Evolutionary conservation across 1,140 invertebrate species (phyloP), one percentile per base, ranked within the genome.

Genomic region (Arion vulgaris): DNA sequence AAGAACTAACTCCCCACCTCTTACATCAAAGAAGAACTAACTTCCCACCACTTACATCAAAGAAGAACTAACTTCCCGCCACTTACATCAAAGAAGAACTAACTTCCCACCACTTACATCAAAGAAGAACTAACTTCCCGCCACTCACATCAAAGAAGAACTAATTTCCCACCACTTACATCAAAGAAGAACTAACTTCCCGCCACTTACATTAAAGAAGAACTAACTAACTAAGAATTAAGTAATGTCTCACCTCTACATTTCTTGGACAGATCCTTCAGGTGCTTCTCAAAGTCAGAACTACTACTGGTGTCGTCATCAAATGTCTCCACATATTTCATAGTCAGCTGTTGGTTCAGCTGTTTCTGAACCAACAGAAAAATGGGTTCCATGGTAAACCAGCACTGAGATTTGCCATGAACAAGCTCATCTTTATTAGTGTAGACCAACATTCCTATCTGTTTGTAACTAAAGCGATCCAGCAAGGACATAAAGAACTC

Each of bases 361-460:
- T 45, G 62, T 23, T 71, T 71, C n/a, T 19, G 5, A 39, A 32
- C 15, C 15, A 71, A 17, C 38, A 71, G 38, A 74, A 80, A 86
- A 39, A 86, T 76, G 7, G 85, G 81, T 53, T 89, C 84, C 62
- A 87, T 82, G 19, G 62, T 32, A 73, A 89, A 89, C 34, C 78
- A 87, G 57, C 86, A 89, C 7, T 84, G 75, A 0, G 85, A 85
- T 32, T 76, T 83, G 0, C 74, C 74, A 19, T 80, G 39, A 11
- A 7, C 34, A 34, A 68, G 76, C 11, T 82, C 51, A 7, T 77
- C 39, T 26, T 80, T 74, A 73, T 83, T 32, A 15, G 75, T 71
- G 36, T 84, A 66, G 51, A 84, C 86, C 1, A 90, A n/a, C 41
- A 88, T 32, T 0, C 84, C 87, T 15, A 84, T n/a, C 34, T 77